Base-by-base conservation (phyloP, 2,797 vertebrate genomes). In the Ibycter americanus region DNA sequence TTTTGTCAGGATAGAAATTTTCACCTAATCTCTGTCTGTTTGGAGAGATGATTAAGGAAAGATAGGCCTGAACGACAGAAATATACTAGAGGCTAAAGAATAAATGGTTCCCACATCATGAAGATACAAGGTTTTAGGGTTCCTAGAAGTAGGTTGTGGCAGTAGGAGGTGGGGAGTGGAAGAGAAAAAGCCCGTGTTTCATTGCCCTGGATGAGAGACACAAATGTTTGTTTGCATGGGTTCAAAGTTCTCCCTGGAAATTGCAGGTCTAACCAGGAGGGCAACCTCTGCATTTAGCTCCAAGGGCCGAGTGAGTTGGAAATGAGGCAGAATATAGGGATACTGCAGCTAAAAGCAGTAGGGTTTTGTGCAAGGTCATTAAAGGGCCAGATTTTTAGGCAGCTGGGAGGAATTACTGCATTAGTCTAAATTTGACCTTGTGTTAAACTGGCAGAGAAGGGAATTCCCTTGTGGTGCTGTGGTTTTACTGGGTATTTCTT, bases 401-500 rank as follows among this genome's bases (percentile, higher is more conserved):
- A 93, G 31, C 61, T 87, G 76, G 63, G 49, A 90, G 38, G 44
- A 36, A 61, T 96, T 93, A 77, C 20, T 89, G n/a, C 20, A 12
- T 87, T 84, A 88, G 66, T 87, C 62, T 90, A 19, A 46, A 46
- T 92, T 42, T 95, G 91, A 85, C 70, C 62, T 29, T 56, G 36
- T 70, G 68, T 87, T 89, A 87, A 91, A 91, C 65, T 85, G 49
- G 44, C 32, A 92, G 59, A 84, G 66, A 90, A 84, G 54, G 90
- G 86, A 95, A 83, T 92, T 97, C 81, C 88, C 83, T 90, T 93
- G 67, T 87, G 87, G 63, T 87, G 36, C 71, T 94, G 78, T 86
- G 74, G 89, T 85, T 95, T 73, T 67, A 51, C 44, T 70, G 52
- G 38, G 10, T 47, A 4, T 61, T 76, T 63, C 1, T 66, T 56